These are phyloP conservation scores for Eremophila alpestris DNA, from an alignment of 2,797 vertebrate species.

Conservation along the genomic window DNA sequence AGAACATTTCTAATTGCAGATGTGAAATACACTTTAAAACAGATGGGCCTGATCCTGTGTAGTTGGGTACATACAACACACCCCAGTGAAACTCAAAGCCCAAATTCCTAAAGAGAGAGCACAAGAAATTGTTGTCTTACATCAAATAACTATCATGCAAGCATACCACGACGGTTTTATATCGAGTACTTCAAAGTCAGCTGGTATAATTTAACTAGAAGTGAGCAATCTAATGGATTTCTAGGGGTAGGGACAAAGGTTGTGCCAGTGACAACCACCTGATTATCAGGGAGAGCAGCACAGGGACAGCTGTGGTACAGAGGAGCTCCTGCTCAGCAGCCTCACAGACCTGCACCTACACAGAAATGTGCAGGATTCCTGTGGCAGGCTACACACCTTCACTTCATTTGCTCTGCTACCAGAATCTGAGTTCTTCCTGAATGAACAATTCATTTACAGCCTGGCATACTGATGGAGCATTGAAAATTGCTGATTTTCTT, in stretches of 20 bases:
- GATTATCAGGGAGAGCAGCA: not conserved
- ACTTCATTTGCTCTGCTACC: not conserved
- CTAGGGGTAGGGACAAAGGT: not conserved
- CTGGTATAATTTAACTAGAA: conserved; percentile 39
- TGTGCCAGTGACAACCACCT: not conserved
- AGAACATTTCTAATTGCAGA: conserved; percentile 2
- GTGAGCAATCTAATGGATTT: conserved; percentile 29
- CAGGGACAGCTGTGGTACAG: not conserved
- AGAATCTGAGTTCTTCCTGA: not conserved
- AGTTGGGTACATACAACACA: not conserved
- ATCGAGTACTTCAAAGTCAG: conserved; percentile 34
- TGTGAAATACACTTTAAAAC: conserved; percentile 14
- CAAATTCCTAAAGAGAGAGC: conserved; percentile 45
- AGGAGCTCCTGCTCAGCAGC: not conserved
- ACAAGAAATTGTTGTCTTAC: conserved; percentile 50
- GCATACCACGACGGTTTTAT: not conserved
- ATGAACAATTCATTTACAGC: not conserved
- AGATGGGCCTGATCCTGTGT: conserved; percentile 16
- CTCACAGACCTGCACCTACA: not conserved
- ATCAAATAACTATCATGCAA: conserved; percentile 52
- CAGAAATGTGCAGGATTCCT: not conserved
- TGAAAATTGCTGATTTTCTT: not conserved
- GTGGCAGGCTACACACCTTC: not conserved
- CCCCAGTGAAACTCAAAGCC: conserved; percentile 44
- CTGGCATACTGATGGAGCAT: not conserved